Percentiles rank a stretch among this genome's conserved stretches.
These are phyloP conservation scores for Phocides pigmalion DNA, from an alignment of 1,140 invertebrate genomes.

Conservation along the genomic window DNA sequence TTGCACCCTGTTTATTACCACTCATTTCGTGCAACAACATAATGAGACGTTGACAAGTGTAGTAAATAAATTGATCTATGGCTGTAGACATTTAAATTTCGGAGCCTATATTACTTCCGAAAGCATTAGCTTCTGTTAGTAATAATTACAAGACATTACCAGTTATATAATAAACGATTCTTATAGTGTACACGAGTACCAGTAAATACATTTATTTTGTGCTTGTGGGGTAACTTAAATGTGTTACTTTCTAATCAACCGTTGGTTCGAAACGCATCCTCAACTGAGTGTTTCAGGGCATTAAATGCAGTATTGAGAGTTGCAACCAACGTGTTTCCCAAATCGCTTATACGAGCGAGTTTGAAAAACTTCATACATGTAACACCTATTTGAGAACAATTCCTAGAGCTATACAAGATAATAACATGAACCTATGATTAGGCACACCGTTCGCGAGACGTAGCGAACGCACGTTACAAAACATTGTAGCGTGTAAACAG, in stretches of 20 bases:
- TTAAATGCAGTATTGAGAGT: background rate
- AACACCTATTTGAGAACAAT: conserved; percentile 1
- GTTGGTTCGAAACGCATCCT: too few species aligned
- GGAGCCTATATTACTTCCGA: background rate
- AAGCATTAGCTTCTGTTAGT: background rate
- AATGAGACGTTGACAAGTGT: conserved; percentile 37
- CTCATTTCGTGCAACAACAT: conserved; percentile 28
- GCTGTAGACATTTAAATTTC: background rate
- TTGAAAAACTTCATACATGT: background rate
- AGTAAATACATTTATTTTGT: too few species aligned
- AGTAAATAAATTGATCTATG: conserved; percentile 36
- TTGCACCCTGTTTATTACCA: conserved; percentile 25
- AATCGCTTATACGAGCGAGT: background rate
- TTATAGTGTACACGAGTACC: background rate
- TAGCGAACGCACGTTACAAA: conserved; percentile 32
- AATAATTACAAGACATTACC: background rate
- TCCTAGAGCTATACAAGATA: conserved; percentile 12
- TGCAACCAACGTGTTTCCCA: background rate
- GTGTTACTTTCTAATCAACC: too few species aligned
- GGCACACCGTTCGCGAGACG: conserved; percentile 14
- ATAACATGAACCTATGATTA: conserved; percentile 29
- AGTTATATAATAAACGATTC: too few species aligned
- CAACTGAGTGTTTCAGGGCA: too few species aligned
- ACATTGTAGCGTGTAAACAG: conserved; percentile 76
- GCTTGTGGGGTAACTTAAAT: too few species aligned